phyloP scores from a whole-genome alignment of 1,140 invertebrate genomes.

The honey bee (Apis mellifera) region DNA sequence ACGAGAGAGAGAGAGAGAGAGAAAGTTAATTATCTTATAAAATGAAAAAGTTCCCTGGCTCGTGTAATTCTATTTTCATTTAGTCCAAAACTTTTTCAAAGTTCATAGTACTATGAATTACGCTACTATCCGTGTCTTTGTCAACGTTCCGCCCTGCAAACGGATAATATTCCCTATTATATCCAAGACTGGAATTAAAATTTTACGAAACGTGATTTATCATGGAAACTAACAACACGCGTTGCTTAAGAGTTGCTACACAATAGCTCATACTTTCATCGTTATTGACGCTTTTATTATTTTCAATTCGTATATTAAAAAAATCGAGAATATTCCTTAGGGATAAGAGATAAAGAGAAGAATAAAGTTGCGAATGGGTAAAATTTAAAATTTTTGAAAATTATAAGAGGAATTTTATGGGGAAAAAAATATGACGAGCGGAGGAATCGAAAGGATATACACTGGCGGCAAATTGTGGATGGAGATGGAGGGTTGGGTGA shows the following conservation, averaged over 20 bases:
- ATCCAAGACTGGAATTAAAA: background rate
- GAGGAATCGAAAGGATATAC: conserved; percentile 28
- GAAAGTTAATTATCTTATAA: background rate
- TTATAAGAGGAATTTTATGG: background rate
- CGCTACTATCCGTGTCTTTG: background rate
- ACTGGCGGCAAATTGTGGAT: conserved; percentile 19
- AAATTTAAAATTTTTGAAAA: conserved; percentile 27
- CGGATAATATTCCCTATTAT: background rate
- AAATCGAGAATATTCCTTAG: background rate
- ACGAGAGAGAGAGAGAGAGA: background rate
- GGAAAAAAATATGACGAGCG: conserved; percentile 11
- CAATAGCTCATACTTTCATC: no score
- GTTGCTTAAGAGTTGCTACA: no score
- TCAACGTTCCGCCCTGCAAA: background rate
- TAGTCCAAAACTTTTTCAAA: background rate
- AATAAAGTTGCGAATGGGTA: background rate
- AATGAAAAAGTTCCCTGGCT: background rate
- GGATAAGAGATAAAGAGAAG: no score
- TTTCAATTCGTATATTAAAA: no score
- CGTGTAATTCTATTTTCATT: background rate
- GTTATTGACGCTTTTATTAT: no score
- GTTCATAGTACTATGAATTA: background rate
- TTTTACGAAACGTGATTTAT: no score
- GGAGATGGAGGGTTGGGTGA: background rate
- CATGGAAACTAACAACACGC: no score